Evolutionary conservation across 2,888 invertebrate genomes (phyloP).

Genomic region (Aleiodes leptofemur): DNA sequence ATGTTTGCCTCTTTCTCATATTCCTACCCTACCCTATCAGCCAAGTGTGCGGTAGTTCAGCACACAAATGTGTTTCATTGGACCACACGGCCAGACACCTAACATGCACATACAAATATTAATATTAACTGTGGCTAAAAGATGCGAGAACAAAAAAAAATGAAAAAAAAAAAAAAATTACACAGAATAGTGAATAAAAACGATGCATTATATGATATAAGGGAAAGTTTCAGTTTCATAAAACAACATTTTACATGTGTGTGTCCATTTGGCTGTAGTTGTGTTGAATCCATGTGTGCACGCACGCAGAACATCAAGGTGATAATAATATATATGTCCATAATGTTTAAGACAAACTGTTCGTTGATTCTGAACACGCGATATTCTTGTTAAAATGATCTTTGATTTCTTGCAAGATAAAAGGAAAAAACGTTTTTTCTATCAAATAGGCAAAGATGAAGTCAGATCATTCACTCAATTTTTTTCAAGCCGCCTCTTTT

Average conservation of each 20-base stretch:
- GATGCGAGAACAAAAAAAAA: conserved; percentile 20
- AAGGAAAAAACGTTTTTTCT: too few species aligned
- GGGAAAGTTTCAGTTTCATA: too few species aligned
- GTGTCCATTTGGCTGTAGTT: conserved; percentile 26
- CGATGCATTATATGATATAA: too few species aligned
- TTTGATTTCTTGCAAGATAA: conserved; percentile 12
- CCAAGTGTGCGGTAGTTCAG: conserved; percentile 9
- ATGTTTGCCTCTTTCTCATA: conserved; percentile 30
- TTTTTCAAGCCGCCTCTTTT: background rate
- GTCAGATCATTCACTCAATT: background rate
- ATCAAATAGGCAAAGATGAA: background rate
- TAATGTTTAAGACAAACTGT: conserved; percentile 24
- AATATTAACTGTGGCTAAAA: background rate
- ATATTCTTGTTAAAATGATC: conserved; percentile 29
- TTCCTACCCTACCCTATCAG: background rate
- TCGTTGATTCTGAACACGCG: conserved; percentile 16
- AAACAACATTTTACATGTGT: conserved; percentile 20
- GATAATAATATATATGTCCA: conserved; percentile 35
- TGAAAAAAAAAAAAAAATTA: too few species aligned
- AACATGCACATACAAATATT: conserved; percentile 30
- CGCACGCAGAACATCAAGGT: conserved; percentile 42
- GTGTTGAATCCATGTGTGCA: background rate
- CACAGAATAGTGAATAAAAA: too few species aligned
- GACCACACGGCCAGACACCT: conserved; percentile 28
- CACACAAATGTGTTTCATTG: background rate